Evolutionary conservation across 2,888 invertebrate genomes (phyloP).

Genomic region (Blastobasis adustella): DNA sequence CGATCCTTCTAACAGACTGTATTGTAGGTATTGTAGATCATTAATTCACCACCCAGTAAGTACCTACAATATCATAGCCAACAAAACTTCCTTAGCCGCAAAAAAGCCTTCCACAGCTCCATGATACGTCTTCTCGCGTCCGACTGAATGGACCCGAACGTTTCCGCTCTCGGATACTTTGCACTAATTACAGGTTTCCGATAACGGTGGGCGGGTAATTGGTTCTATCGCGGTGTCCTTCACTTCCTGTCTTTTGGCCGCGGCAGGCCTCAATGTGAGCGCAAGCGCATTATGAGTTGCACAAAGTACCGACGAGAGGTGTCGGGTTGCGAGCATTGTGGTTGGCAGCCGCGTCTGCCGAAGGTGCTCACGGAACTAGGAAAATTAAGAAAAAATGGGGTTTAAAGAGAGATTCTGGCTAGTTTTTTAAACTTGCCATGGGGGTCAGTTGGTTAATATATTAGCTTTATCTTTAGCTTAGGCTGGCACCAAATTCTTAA

Average conservation of each 20-base stretch:
- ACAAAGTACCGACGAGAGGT: conserved; percentile 52
- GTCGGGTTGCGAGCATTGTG: conserved; percentile 54
- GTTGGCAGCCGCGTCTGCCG: not conserved
- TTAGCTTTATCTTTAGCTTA: no score
- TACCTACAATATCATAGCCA: no score
- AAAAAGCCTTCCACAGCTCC: not conserved
- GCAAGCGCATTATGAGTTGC: conserved; percentile 32
- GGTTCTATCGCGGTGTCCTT: conserved; percentile 49
- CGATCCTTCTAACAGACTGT: no score
- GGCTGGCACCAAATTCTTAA: no score
- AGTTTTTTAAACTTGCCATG: no score
- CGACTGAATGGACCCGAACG: conserved; percentile 14
- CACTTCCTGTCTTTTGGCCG: conserved; percentile 68
- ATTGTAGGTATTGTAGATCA: no score
- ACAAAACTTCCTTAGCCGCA: no score
- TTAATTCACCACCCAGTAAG: no score
- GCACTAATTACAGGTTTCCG: conserved; percentile 71
- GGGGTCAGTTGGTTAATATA: no score
- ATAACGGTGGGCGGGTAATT: conserved; percentile 69
- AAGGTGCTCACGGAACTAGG: no score
- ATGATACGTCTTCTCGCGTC: conserved; percentile 4
- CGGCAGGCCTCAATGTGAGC: conserved; percentile 32
- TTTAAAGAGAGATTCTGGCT: no score
- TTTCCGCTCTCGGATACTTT: conserved; percentile 62
- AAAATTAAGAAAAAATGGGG: no score